Evolutionary conservation across 2,797 vertebrate genomes (phyloP).

Genomic region (Okamejei kenojei): DNA sequence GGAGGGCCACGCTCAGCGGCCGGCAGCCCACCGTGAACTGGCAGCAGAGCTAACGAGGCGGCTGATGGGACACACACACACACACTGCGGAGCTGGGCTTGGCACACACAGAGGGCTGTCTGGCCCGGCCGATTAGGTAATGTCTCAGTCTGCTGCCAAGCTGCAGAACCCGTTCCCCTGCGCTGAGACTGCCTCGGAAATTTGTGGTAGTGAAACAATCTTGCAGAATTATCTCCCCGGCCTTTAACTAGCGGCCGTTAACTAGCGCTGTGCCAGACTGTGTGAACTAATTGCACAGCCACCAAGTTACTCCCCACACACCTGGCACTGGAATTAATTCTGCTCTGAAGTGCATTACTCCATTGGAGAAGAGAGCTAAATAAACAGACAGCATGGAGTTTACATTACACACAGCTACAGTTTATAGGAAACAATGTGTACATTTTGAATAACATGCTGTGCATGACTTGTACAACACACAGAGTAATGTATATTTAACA

Average conservation of each 20-base stretch:
- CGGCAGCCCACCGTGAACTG: background rate
- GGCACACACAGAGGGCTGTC: conserved; percentile 18
- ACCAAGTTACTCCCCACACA: background rate
- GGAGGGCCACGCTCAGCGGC: background rate
- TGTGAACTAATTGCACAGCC: background rate
- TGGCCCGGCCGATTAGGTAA: conserved; percentile 25
- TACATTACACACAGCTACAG: background rate
- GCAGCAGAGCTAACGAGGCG: background rate
- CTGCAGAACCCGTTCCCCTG: background rate
- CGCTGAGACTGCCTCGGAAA: conserved; percentile 16
- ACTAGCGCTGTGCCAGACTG: background rate
- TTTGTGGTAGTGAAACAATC: background rate
- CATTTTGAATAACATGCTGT: background rate
- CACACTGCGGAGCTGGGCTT: background rate
- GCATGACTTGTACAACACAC: background rate
- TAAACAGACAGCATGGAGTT: background rate
- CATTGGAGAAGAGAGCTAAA: background rate
- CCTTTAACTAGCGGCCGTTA: background rate
- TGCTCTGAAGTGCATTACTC: background rate
- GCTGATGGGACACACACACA: background rate
- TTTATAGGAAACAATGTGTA: background rate
- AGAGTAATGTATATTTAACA: background rate
- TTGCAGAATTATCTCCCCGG: background rate
- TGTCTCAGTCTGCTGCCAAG: conserved; percentile 33
- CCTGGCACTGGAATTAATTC: background rate